Evolutionary conservation across 2,888 invertebrate genomes (phyloP).

Genomic region (Subacronicta megacephala): DNA sequence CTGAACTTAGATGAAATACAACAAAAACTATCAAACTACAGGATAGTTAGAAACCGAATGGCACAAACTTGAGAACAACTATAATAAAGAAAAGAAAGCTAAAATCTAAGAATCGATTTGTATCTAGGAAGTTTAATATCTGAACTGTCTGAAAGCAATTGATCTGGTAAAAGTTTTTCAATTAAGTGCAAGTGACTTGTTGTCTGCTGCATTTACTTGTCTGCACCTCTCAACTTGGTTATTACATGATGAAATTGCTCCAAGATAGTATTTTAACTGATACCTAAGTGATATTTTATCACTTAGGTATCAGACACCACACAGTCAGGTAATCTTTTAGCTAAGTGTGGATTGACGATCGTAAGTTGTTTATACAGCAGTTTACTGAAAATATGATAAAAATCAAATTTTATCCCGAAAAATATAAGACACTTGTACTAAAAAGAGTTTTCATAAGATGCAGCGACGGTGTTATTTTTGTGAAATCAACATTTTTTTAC

Average conservation of each 20-base stretch:
- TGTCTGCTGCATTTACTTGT: background rate
- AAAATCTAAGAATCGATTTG: constrained; percentile 12
- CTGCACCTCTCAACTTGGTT: background rate
- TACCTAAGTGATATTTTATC: too few species aligned
- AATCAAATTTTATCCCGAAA: too few species aligned
- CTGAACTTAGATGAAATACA: constrained; percentile 29
- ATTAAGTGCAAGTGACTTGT: background rate
- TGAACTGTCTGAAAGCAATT: background rate
- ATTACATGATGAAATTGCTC: background rate
- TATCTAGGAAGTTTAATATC: constrained; percentile 16
- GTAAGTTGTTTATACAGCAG: too few species aligned
- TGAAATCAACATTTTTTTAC: too few species aligned
- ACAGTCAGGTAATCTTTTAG: too few species aligned
- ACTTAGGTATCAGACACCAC: too few species aligned
- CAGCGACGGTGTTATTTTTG: too few species aligned
- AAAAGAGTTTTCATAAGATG: too few species aligned
- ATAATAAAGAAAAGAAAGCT: constrained; percentile 6
- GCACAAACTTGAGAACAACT: constrained; percentile 28
- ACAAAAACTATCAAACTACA: constrained; percentile 38
- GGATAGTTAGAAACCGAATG: constrained; percentile 17
- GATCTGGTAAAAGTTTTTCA: background rate
- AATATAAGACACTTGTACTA: too few species aligned
- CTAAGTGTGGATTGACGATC: too few species aligned
- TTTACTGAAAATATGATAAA: too few species aligned
- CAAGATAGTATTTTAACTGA: too few species aligned